These are phyloP conservation scores for Tinea semifulvella DNA, from an alignment of 2,888 invertebrate species.

Conservation along the genomic window DNA sequence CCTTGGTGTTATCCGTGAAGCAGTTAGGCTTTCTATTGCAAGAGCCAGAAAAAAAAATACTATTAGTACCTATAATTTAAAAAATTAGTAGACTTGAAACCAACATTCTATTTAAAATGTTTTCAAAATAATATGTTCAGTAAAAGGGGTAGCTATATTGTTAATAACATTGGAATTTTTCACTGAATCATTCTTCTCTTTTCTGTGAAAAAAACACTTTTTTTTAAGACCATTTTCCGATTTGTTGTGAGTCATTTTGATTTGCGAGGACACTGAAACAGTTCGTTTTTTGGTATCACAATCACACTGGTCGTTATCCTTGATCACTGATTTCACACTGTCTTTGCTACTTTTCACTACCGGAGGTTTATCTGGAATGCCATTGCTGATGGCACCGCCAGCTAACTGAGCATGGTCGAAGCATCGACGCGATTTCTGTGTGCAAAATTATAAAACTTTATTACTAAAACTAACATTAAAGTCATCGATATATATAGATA, in stretches of 20 bases:
- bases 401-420: slow-evolving; percentile 51
- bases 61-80: background rate
- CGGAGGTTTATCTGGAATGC: slow-evolving; percentile 21
- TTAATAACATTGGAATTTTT: slow-evolving; percentile 37
- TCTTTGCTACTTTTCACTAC: slow-evolving; percentile 22
- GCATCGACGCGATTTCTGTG: slow-evolving; percentile 53
- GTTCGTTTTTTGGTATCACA: slow-evolving; percentile 45
- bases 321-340: slow-evolving; percentile 21
- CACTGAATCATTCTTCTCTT: slow-evolving; percentile 33
- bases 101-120: slow-evolving; percentile 35
- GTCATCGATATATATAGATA: too few relatives aligned
- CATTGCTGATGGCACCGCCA: slow-evolving; percentile 24
- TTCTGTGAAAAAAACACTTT: slow-evolving; percentile 45
- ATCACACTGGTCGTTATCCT: slow-evolving; percentile 27
- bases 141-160: slow-evolving; percentile 37
- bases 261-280: slow-evolving; percentile 45
- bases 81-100: background rate
- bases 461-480: too few relatives aligned
- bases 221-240: slow-evolving; percentile 52
- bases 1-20: too few relatives aligned
- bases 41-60: background rate
- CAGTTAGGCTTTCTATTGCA: too few relatives aligned
- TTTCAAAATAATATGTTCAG: slow-evolving; percentile 52
- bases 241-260: slow-evolving; percentile 55
- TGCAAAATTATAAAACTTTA: background rate